Percentiles rank a stretch among this genome's conserved stretches.
Conservation (phyloP, 2,797 vertebrate species). For the Acanthurus tractus region DNA sequence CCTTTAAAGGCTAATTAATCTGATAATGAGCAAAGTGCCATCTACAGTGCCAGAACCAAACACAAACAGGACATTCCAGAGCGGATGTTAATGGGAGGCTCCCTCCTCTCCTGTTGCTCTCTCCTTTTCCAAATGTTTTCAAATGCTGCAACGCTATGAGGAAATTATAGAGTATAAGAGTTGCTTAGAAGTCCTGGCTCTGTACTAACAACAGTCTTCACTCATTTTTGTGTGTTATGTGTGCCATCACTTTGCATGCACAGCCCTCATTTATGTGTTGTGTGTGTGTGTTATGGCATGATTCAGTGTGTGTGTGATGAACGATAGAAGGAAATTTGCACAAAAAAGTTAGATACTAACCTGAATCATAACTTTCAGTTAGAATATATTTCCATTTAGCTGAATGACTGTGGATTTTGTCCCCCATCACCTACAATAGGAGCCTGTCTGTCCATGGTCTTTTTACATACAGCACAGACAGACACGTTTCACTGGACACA, state of each 20-base stretch:
- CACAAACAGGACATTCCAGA: slow-evolving; percentile 66
- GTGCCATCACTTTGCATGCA: slow-evolving; percentile 20
- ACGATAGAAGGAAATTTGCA: background rate
- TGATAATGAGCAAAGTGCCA: slow-evolving; percentile 2
- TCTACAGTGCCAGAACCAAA: slow-evolving; percentile 8
- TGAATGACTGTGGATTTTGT: background rate
- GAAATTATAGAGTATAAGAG: no score
- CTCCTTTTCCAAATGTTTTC: slow-evolving; percentile 13
- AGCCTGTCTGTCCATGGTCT: no score
- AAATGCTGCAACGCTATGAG: background rate
- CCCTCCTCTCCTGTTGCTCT: slow-evolving; percentile 12
- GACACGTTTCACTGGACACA: no score
- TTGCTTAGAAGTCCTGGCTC: slow-evolving; percentile 26
- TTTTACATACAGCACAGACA: no score
- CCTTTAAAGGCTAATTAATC: background rate
- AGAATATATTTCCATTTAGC: background rate
- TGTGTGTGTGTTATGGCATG: slow-evolving; percentile 19
- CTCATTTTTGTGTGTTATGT: slow-evolving; percentile 16
- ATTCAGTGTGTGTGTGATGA: background rate
- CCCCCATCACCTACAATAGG: background rate
- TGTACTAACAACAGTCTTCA: slow-evolving; percentile 30
- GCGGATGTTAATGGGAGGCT: slow-evolving; percentile 37
- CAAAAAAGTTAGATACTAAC: background rate
- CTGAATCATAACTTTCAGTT: background rate
- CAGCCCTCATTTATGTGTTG: background rate